Evolutionary conservation across 2,888 invertebrate genomes (phyloP), one percentile per base, ranked within the genome.

Genomic region (Carterocephalus palaemon): DNA sequence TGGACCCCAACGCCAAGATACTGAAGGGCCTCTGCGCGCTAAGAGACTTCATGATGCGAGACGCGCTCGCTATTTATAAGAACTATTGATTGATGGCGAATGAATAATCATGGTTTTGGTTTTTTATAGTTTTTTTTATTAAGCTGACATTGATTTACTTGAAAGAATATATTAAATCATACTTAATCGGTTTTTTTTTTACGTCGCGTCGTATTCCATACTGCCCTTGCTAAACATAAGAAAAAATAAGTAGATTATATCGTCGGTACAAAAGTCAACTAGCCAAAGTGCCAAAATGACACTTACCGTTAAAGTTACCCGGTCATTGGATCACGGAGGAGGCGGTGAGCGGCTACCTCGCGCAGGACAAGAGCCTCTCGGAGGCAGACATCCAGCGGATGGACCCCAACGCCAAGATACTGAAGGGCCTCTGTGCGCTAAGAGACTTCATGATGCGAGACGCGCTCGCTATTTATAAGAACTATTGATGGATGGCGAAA

Each of bases 401-500:
- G 85, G 85, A 86, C 31, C 80, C 78, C 23, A 78, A 92, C 90
- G 64, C 93, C 81, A 84, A 86, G 53, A 92, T 96, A n/a, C 88
- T 96, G 9, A 94, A 95, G 69, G 97, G 98, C 3, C 88, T 99
- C 20, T 99, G 98, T 92, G 92, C 95, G 12, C 86, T 99, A 19
- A 89, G 98, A 49, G 97, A 99, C 73, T 95, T 95, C 72, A 93
- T 99, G 93, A 90, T 98, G 87, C 92, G 93, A 63, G 98, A 98
- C 74, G 93, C 97, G 9, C 83, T 97, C 17, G 62, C 70, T 48
- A 59, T 88, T 6, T 76, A 76, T 45, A 85, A 74, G 56, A 70
- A 26, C 26, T 51, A 49, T 43, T 52, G 29, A 48, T 32, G 23
- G 10, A 2, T 3, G 10, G 9, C 20, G 20, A 20, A 4, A 19